Base-by-base conservation (phyloP, 2,113 vertebrate species). In the Pygoscelis antarcticus region DNA sequence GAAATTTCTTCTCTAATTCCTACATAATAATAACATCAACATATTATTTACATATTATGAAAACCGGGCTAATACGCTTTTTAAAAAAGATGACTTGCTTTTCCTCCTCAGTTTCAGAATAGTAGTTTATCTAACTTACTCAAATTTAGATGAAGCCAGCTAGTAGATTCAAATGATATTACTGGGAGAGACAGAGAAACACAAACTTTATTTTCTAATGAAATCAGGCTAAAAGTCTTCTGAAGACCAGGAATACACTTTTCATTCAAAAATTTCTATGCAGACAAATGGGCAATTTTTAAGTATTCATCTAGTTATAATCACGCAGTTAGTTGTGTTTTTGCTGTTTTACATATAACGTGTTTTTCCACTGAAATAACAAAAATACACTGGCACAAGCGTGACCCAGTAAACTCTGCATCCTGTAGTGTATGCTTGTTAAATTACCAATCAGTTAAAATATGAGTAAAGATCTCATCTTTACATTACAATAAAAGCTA, bases 1-100 rank as follows among this genome's bases (percentile, higher is more conserved):
- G 99, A 93, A 99, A 99, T 95, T 99, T 99, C 96, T 99, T 99
- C 49, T 99, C 99, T 76, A 99, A 82, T 72, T 99, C 99, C 99
- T 99, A 80, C 19, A 22, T 8, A 84, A 79, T 3, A 92, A 65
- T 25, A 93, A 57, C 11, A 84, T 20, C 69, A 92, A 61, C 18
- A 13, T 10, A 36, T 83, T 89, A 66, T 9, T 66, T 46, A 79
- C 32, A 23, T 6, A 26, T 47, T 64, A 77, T 62, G 25, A 85
- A 85, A 79, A 52, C 7, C n/a, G 57, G 65, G 36, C 11, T 22
- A 57, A 70, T 26, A 49, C 1, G 5, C 13, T 44, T 55, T 42
- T 51, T 16, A 58, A 30, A 65, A 49, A 74, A 86, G 2, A 18
- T 15, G 3, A 52, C 25, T 79, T 72, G 19, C 34, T 61, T 70